Base-by-base conservation (phyloP, 2,888 invertebrate species). In the Heliothis peltigera region DNA sequence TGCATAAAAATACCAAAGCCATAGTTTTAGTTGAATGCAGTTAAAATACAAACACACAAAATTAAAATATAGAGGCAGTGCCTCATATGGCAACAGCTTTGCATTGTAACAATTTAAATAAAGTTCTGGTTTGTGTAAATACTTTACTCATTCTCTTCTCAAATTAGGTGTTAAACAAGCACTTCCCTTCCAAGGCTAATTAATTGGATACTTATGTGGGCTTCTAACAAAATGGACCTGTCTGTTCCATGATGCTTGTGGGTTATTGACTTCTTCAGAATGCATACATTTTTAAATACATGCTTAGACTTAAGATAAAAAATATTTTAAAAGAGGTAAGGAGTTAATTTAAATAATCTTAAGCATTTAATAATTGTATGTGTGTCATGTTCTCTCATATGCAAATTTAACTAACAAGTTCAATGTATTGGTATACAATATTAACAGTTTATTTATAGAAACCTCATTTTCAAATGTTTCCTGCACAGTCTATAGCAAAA, bases 401-500 rank as follows among this genome's bases (percentile, higher is more conserved):
- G n/a, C n/a, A n/a, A n/a, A n/a, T 28, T 32, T 17, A 44, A 44
- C 53, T 43, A 52, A 10, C 43, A 55, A 49, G 69, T 74, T 69
- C 70, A 75, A 58, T 62, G 56, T 55, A 67, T 61, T 70, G 18
- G 54, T 67, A 70, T 53, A 69, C 44, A 43, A 18, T 28, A 52
- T 59, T 52, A 58, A 57, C 28, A 63, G 43, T 59, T 48, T 64
- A 73, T 73, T 64, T 52, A 58, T 68, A 68, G 64, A 77, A 64
- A 60, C 47, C 64, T 39, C 54, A 58, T 66, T 51, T 65, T 47
- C 43, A 58, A 75, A 64, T 71, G 63, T 63, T 77, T 77, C 49
- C 56, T 70, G 49, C 55, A 35, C 54, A 80, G 67, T 62, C 58
- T 59, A 56, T 55, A 67, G 58, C 64, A 68, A 56, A 61, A 68